These are phyloP conservation scores for Podabrus alpinus DNA, from an alignment of 2,888 invertebrate genomes.

Conservation along the genomic window DNA sequence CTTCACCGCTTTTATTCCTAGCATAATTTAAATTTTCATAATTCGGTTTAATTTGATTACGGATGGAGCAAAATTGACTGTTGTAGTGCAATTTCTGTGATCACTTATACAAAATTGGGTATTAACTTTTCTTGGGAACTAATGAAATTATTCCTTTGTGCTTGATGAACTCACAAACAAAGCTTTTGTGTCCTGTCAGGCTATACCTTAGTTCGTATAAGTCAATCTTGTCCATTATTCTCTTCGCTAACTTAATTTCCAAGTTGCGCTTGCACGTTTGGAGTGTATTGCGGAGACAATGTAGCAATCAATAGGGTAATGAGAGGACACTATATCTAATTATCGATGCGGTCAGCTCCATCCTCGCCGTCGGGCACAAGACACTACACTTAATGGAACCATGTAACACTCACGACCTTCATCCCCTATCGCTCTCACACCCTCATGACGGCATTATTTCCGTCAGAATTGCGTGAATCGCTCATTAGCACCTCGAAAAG, in stretches of 20 bases:
- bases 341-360: conserved; percentile 53
- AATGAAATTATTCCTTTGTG: conserved; percentile 3
- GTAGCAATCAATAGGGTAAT: conserved; percentile 59
- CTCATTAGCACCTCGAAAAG: conserved; percentile 25
- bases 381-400: conserved; percentile 41
- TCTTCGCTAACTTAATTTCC: conserved; percentile 50
- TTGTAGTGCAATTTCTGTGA: background rate
- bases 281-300: conserved; percentile 51
- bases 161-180: conserved; percentile 16
- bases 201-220: conserved; percentile 14
- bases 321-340: conserved; percentile 58
- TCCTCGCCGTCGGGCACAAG: conserved; percentile 44
- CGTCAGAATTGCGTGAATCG: conserved; percentile 15
- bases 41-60: background rate
- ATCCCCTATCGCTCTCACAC: conserved; percentile 26
- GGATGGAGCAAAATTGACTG: background rate
- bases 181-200: conserved; percentile 23
- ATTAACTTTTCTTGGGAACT: conserved; percentile 7
- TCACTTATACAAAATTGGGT: background rate
- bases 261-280: conserved; percentile 50
- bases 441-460: background rate
- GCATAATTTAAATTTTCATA: background rate
- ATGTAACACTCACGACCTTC: conserved; percentile 22
- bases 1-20: background rate
- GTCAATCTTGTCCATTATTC: conserved; percentile 50